phyloP scores from a whole-genome alignment of 2,797 vertebrate species.

The Acanthurus tractus region DNA sequence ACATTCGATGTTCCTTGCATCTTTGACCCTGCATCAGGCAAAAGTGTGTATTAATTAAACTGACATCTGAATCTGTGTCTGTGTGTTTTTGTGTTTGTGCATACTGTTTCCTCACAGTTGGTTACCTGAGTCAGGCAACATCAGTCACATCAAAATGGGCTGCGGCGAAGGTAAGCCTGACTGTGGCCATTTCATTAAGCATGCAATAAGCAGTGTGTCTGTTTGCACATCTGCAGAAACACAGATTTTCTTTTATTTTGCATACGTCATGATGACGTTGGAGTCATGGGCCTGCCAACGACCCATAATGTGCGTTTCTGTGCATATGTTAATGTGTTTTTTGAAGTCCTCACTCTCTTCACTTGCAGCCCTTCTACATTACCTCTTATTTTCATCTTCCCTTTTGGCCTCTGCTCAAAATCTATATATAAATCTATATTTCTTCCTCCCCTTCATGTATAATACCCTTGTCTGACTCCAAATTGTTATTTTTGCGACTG shows the following conservation, averaged over 20 bases:
- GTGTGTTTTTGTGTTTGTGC: no score
- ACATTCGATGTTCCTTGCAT: conserved; percentile 1
- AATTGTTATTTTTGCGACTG: conserved; percentile 27
- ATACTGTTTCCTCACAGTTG: neutral
- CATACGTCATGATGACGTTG: conserved; percentile 8
- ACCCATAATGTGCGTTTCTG: neutral
- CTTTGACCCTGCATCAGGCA: conserved; percentile 1
- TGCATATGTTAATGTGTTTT: neutral
- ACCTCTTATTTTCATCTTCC: conserved; percentile 1
- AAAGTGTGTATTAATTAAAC: neutral
- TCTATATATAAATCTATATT: conserved; percentile 8
- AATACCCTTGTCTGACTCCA: conserved; percentile 18
- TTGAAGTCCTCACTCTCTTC: neutral
- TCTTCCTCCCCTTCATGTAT: conserved; percentile 1
- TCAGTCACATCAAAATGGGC: conserved; percentile 14
- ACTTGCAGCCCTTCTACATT: neutral
- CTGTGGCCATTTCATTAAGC: conserved; percentile 27
- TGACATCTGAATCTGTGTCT: neutral
- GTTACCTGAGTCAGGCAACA: neutral
- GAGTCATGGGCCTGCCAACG: neutral
- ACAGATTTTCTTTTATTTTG: neutral
- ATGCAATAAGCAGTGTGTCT: neutral
- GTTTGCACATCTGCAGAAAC: conserved; percentile 13
- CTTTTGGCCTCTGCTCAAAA: conserved; percentile 14
- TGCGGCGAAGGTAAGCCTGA: conserved; percentile 37